These are phyloP conservation scores for Dicyrtoma fusca DNA, from an alignment of 2,888 invertebrate species.

Conservation along the genomic window DNA sequence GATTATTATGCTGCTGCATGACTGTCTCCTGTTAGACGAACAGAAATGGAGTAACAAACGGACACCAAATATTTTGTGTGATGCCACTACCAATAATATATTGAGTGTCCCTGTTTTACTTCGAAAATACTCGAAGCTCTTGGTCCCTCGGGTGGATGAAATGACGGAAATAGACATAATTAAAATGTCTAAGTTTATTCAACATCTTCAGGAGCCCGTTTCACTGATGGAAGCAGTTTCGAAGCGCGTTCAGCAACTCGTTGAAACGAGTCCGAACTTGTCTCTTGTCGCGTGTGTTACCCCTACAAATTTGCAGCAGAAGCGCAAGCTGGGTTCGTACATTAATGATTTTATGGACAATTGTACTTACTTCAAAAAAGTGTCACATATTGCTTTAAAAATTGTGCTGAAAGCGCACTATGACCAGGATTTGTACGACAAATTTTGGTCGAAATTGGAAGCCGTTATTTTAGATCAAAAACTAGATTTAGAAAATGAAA, in stretches of 20 bases:
- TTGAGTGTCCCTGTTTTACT: too few species aligned
- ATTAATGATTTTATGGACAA: not conserved
- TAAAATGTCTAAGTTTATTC: conserved; percentile 43
- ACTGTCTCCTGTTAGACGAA: not conserved
- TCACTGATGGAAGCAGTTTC: conserved; percentile 44
- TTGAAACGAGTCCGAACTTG: conserved; percentile 43
- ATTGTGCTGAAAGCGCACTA: too few species aligned
- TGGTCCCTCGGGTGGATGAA: conserved; percentile 31
- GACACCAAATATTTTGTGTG: too few species aligned
- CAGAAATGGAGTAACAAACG: not conserved
- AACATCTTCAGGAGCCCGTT: conserved; percentile 43
- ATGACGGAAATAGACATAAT: conserved; percentile 46
- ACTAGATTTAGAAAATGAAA: too few species aligned
- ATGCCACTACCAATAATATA: conserved; percentile 21
- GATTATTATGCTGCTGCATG: conserved; percentile 41
- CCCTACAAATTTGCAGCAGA: conserved; percentile 13
- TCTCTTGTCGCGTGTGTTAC: conserved; percentile 41
- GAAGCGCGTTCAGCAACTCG: conserved; percentile 32
- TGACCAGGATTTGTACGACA: not conserved
- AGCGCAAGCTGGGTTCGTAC: not conserved
- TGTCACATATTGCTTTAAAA: not conserved
- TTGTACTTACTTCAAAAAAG: not conserved
- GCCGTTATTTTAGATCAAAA: too few species aligned
- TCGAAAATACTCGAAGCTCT: not conserved
- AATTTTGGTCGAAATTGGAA: not conserved